Evolutionary conservation across 2,113 vertebrate species (phyloP).

Genomic region (Gulo gulo): DNA sequence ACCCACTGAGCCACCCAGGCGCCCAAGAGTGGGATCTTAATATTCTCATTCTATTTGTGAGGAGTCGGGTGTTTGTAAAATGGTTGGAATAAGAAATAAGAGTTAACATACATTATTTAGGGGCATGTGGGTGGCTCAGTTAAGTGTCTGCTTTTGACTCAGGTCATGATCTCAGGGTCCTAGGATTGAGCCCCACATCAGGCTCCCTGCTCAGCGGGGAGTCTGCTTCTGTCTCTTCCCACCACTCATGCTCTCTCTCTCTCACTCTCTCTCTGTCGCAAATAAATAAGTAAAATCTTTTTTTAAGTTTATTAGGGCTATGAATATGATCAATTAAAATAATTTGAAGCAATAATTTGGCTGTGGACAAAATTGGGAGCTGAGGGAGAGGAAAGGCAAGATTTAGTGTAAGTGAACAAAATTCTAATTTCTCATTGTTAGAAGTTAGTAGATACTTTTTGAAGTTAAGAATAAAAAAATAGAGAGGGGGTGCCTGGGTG

Average conservation of each 20-base stretch:
- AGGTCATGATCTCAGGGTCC: neutral
- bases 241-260: too few species aligned
- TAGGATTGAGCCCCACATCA: neutral
- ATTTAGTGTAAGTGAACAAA: neutral
- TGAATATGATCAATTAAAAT: slow-evolving; percentile 4
- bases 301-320: neutral
- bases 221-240: neutral
- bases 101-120: neutral
- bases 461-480: neutral
- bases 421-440: neutral
- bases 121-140: neutral
- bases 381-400: neutral
- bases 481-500: neutral
- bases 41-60: neutral
- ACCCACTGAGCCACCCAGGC: too few species aligned
- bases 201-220: neutral
- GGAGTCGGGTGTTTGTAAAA: neutral
- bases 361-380: neutral
- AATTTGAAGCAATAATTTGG: neutral
- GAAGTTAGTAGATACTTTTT: neutral
- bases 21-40: neutral
- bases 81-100: neutral
- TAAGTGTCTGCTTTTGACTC: neutral
- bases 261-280: neutral
- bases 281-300: neutral